phyloP scores from a whole-genome alignment of 1,140 invertebrate genomes.

The Drosophila chauvacae region DNA sequence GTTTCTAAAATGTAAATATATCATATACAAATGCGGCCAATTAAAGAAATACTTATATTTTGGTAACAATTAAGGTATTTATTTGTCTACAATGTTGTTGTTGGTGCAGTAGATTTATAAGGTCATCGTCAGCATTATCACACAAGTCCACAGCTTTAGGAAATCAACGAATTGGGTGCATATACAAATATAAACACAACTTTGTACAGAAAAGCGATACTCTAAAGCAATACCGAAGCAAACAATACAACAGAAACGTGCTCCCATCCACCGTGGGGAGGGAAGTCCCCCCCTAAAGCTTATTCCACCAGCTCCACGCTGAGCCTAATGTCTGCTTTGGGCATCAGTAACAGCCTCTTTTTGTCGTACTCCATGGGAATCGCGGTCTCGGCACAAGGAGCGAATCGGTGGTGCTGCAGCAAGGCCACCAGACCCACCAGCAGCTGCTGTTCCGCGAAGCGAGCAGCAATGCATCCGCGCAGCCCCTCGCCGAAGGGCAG shows the following conservation, averaged over 20 bases:
- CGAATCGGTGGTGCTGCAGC: constrained; percentile 79
- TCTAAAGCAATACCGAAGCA: constrained; percentile 20
- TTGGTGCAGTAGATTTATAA: constrained; percentile 34
- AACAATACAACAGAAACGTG: constrained; percentile 20
- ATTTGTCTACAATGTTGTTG: constrained; percentile 62
- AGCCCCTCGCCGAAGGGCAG: constrained; percentile 87
- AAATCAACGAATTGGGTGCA: constrained; percentile 36
- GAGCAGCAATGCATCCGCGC: constrained; percentile 85
- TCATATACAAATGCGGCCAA: too few species aligned
- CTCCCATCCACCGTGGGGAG: constrained; percentile 1
- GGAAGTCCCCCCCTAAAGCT: constrained; percentile 13
- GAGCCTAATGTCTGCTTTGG: constrained; percentile 66
- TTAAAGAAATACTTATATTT: neutral
- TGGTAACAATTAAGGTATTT: constrained; percentile 47
- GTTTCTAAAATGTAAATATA: too few species aligned
- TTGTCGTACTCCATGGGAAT: constrained; percentile 85
- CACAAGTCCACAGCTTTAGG: constrained; percentile 60
- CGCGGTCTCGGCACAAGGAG: constrained; percentile 60
- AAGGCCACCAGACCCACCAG: constrained; percentile 86
- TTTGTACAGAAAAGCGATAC: constrained; percentile 52
- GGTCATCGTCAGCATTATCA: constrained; percentile 69
- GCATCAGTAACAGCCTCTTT: constrained; percentile 80
- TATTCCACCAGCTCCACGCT: constrained; percentile 51
- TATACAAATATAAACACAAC: constrained; percentile 45
- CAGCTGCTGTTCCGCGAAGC: constrained; percentile 87